Base-by-base conservation (phyloP, 2,797 vertebrate species). In the Neosilurus mollespiculum region DNA sequence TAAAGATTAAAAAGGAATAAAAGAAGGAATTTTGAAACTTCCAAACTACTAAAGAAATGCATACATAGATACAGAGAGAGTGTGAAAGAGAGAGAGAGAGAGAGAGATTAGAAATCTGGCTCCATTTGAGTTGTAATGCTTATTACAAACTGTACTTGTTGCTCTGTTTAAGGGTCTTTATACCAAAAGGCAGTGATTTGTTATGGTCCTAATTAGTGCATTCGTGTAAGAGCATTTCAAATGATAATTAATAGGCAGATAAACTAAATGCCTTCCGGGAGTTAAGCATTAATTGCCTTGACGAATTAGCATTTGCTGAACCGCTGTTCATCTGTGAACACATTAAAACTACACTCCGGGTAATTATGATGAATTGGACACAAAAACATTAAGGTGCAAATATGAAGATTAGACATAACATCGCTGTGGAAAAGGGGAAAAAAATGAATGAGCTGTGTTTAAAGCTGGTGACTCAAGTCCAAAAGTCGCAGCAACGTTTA, bases 191-290 rank as follows among this genome's bases (percentile, higher is more conserved):
- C 75, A 89, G 75, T 24, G 66, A 84, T 89, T 87, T 87, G 89
- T 90, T 49, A 76, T 80, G 77, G 82, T 67, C 82, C 89, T 94
- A 93, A 94, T 94, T 93, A 92, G 88, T 90, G 73, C 24, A 69
- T 86, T 89, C 91, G 91, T 92, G 91, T 93, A 93, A 92, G 91
- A 90, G 88, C 91, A 91, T 93, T 92, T 94, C 92, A 94, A 93
- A 94, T 93, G 94, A 91, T 94, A 93, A 94, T 94, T 94, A 94
- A 94, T 92, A 88, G 90, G 89, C 88, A 85, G 89, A 90, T 92
- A 92, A 93, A 94, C 92, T 92, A 93, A 93, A 93, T 91, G 91
- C 92, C 92, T 94, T 92, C 89, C 87, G 88, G 91, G 88, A 92
- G 89, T 92, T 91, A 86, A 90, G 89, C 90, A 91, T 92, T 93